Percentiles rank a stretch among this genome's conserved stretches.
phyloP scores from a whole-genome alignment of 2,888 invertebrate genomes.

The Baronia brevicornis region DNA sequence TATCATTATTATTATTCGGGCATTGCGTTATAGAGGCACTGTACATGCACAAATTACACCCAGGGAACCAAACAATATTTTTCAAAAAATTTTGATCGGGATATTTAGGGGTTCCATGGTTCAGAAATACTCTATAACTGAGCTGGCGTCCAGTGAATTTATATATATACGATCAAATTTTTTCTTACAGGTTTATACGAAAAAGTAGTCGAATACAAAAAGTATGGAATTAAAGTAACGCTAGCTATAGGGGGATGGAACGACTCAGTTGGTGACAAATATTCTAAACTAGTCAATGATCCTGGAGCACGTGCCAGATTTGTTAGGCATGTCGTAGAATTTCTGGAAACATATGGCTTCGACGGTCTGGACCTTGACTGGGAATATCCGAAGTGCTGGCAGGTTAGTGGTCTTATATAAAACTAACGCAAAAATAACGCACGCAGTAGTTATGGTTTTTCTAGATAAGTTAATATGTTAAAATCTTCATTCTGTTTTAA shows the following conservation, averaged over 20 bases:
- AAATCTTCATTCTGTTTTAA: slow-evolving; percentile 6
- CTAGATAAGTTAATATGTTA: no score
- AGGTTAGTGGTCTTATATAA: slow-evolving; percentile 58
- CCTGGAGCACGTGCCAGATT: slow-evolving; percentile 83
- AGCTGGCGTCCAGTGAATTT: no score
- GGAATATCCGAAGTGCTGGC: slow-evolving; percentile 96
- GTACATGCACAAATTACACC: no score
- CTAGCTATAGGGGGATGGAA: slow-evolving; percentile 97
- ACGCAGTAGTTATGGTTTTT: no score
- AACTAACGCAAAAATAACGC: not conserved
- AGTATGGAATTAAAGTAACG: slow-evolving; percentile 87
- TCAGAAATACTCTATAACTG: no score
- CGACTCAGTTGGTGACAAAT: slow-evolving; percentile 93
- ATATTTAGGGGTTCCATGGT: no score
- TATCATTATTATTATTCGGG: not conserved
- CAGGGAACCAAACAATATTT: no score
- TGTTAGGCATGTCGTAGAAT: slow-evolving; percentile 82
- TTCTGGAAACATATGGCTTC: slow-evolving; percentile 87
- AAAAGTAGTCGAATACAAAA: slow-evolving; percentile 85
- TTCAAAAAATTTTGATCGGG: no score
- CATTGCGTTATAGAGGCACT: no score
- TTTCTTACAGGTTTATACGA: slow-evolving; percentile 84
- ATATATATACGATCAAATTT: no score
- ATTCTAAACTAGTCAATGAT: slow-evolving; percentile 87
- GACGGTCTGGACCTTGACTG: slow-evolving; percentile 97